Percentiles rank a stretch among this genome's conserved stretches.
Conservation (phyloP, 2,888 invertebrate genomes). For the Calephelis perditalis region DNA sequence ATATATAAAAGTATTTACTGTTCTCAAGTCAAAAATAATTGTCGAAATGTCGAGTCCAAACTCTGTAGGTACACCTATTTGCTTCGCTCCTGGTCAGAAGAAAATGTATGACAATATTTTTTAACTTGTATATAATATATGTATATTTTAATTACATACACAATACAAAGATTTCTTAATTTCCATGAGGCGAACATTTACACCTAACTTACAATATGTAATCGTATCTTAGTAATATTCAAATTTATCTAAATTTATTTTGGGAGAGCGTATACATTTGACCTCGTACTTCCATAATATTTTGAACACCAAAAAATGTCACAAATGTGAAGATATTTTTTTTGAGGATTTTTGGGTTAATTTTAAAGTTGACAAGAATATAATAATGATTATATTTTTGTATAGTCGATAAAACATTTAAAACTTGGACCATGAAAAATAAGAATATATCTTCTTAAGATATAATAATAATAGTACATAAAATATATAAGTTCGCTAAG, state of each 20-base stretch:
- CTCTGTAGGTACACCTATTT: slow-evolving; percentile 48
- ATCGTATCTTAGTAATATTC: slow-evolving; percentile 74
- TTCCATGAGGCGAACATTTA: slow-evolving; percentile 74
- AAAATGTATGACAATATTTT: slow-evolving; percentile 67
- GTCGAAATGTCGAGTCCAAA: slow-evolving; percentile 62
- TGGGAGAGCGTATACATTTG: slow-evolving; percentile 77
- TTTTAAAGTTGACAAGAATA: slow-evolving; percentile 76
- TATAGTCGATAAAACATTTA: slow-evolving; percentile 79
- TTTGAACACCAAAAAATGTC: slow-evolving; percentile 76
- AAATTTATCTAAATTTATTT: slow-evolving; percentile 73
- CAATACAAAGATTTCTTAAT: slow-evolving; percentile 75
- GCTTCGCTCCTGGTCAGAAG: slow-evolving; percentile 65
- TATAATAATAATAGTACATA: slow-evolving; percentile 74
- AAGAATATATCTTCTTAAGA: slow-evolving; percentile 77
- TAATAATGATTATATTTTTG: slow-evolving; percentile 77
- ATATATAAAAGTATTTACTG: slow-evolving; percentile 26
- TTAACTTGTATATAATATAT: slow-evolving; percentile 76
- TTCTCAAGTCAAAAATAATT: slow-evolving; percentile 39
- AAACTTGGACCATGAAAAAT: slow-evolving; percentile 79
- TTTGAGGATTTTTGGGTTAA: slow-evolving; percentile 69
- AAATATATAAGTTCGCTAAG: slow-evolving; percentile 77
- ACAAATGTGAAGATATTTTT: slow-evolving; percentile 73
- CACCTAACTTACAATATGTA: slow-evolving; percentile 68
- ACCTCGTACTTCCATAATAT: slow-evolving; percentile 66
- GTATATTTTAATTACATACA: slow-evolving; percentile 76